phyloP scores from a whole-genome alignment of 2,888 invertebrate species.

The Suillia variegata region DNA sequence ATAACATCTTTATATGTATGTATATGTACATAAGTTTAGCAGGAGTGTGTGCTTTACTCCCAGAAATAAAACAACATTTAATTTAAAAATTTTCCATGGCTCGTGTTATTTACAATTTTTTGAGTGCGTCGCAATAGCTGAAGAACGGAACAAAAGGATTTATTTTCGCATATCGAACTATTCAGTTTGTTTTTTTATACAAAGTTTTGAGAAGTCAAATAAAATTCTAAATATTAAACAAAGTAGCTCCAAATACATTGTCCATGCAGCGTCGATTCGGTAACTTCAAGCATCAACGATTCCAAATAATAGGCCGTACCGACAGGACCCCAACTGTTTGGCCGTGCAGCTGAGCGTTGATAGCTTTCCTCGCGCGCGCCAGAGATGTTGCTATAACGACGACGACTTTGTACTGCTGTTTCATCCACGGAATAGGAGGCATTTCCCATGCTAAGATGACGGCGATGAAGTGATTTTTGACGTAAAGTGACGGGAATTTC shows the following conservation, averaged over 20 bases:
- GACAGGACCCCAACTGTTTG: slow-evolving; percentile 60
- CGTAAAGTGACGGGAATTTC: slow-evolving; percentile 50
- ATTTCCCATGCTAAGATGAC: slow-evolving; percentile 57
- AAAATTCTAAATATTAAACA: not conserved
- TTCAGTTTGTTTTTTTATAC: no score
- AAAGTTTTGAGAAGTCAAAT: not conserved
- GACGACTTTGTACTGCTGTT: slow-evolving; percentile 32
- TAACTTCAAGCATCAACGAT: slow-evolving; percentile 78
- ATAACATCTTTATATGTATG: no score
- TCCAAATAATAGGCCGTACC: slow-evolving; percentile 64
- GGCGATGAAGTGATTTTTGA: slow-evolving; percentile 50
- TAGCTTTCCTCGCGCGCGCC: slow-evolving; percentile 47
- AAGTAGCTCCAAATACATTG: slow-evolving; percentile 72
- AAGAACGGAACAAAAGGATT: no score
- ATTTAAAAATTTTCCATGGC: no score
- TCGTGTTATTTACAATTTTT: no score
- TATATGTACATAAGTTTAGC: no score
- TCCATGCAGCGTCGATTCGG: slow-evolving; percentile 82
- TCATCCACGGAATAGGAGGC: slow-evolving; percentile 53
- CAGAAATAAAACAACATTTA: no score
- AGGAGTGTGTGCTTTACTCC: no score
- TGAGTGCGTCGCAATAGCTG: no score
- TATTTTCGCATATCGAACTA: no score
- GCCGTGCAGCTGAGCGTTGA: slow-evolving; percentile 40
- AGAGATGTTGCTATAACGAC: slow-evolving; percentile 52